These are phyloP conservation scores for Mohoua ochrocephala DNA, from an alignment of 2,113 vertebrate genomes.

Conservation along the genomic window DNA sequence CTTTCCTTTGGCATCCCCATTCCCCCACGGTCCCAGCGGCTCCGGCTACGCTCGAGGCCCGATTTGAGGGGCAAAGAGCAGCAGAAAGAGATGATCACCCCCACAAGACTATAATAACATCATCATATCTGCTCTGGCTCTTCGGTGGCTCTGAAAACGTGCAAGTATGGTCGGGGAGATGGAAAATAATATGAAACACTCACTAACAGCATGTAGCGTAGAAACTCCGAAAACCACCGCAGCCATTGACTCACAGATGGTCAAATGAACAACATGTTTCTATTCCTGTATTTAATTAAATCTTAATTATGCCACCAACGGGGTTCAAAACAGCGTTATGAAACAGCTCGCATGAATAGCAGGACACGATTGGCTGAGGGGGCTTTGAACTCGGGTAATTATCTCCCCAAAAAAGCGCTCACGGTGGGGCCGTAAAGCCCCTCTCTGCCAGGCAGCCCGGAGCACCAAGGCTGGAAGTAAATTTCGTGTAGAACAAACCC, in stretches of 20 bases:
- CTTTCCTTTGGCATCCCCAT: background rate
- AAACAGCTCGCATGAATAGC: slow-evolving; percentile 55
- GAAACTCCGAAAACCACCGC: background rate
- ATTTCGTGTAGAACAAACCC: background rate
- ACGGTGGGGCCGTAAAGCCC: background rate
- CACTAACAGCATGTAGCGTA: slow-evolving; percentile 18
- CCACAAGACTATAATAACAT: background rate
- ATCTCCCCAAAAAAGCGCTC: slow-evolving; percentile 1
- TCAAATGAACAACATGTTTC: slow-evolving; percentile 47
- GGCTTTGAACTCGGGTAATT: slow-evolving; percentile 53
- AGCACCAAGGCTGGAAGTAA: background rate
- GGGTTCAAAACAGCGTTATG: slow-evolving; percentile 64
- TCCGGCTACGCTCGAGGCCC: background rate
- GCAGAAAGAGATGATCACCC: slow-evolving; percentile 34
- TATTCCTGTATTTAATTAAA: slow-evolving; percentile 58
- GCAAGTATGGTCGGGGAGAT: slow-evolving; percentile 27
- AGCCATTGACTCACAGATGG: slow-evolving; percentile 26
- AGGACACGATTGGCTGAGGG: slow-evolving; percentile 30
- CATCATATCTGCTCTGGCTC: slow-evolving; percentile 37
- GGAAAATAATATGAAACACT: slow-evolving; percentile 64
- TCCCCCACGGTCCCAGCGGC: background rate
- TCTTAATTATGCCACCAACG: slow-evolving; percentile 49
- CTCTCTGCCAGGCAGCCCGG: background rate
- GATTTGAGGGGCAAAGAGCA: slow-evolving; percentile 25
- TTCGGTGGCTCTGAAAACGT: slow-evolving; percentile 43